phyloP scores from a whole-genome alignment of 2,888 invertebrate genomes.

The Troides aeacus region DNA sequence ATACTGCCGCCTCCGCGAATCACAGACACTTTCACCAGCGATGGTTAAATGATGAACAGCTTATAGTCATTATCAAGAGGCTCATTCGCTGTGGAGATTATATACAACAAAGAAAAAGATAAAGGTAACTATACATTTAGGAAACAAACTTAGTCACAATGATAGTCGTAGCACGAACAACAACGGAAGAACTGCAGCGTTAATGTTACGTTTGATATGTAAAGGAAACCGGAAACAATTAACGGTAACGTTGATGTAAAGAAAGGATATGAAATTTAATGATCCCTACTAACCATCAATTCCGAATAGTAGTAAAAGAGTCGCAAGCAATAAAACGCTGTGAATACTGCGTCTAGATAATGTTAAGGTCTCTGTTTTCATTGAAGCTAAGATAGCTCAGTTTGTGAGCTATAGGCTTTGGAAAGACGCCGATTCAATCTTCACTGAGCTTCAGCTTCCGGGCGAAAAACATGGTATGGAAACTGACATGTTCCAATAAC shows the following conservation, averaged over 20 bases:
- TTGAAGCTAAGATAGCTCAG: too few species aligned
- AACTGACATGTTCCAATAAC: too few species aligned
- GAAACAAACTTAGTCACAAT: neutral
- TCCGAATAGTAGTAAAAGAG: too few species aligned
- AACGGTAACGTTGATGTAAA: neutral
- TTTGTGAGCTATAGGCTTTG: too few species aligned
- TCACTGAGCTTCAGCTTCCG: too few species aligned
- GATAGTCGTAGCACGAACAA: neutral
- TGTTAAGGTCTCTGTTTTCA: too few species aligned
- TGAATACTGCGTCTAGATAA: too few species aligned
- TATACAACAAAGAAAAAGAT: neutral
- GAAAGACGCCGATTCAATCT: too few species aligned
- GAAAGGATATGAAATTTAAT: neutral
- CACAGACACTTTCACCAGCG: conserved; percentile 40
- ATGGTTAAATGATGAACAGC: conserved; percentile 32
- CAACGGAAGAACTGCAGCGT: neutral
- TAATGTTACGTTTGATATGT: neutral
- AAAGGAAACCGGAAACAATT: conserved; percentile 1
- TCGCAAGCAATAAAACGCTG: too few species aligned
- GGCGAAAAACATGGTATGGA: too few species aligned
- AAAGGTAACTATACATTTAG: neutral
- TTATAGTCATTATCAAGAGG: conserved; percentile 31
- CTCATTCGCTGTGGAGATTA: neutral
- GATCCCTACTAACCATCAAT: neutral
- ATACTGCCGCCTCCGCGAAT: conserved; percentile 55